These are phyloP conservation scores for Antedon bifida DNA, from an alignment of 35 echinoderm and acorn worm species.

Conservation along the genomic window DNA sequence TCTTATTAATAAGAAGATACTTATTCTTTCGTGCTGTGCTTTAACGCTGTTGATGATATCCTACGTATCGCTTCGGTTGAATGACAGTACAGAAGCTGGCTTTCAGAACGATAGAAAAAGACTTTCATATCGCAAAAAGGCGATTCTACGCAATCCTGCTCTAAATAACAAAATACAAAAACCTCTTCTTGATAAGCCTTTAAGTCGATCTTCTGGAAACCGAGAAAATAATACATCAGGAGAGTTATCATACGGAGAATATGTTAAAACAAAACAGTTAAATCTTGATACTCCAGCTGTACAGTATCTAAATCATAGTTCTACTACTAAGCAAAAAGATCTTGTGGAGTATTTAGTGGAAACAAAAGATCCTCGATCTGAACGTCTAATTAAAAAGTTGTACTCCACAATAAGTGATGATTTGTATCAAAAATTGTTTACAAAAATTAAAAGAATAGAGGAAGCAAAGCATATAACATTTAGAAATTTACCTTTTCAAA, in stretches of 20 bases:
- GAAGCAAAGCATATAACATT: not conserved
- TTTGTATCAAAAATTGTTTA: not conserved
- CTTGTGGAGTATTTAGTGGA: not conserved
- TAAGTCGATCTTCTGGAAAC: not conserved
- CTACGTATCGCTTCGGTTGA: not conserved
- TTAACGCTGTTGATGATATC: not conserved
- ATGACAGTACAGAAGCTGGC: not conserved
- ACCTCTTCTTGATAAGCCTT: not conserved
- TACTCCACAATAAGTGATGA: slow-evolving; percentile 4
- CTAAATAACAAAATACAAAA: not conserved
- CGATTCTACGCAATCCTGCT: not conserved
- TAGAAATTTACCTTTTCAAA: not conserved
- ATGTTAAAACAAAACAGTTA: not conserved
- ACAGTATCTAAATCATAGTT: not conserved
- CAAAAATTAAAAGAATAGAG: slow-evolving; percentile 8
- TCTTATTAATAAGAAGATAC: not conserved
- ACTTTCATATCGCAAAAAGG: not conserved
- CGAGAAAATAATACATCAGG: not conserved
- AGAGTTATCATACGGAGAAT: not conserved
- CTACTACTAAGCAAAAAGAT: not conserved
- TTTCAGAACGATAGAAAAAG: not conserved
- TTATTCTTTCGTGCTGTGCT: not conserved
- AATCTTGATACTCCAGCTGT: not conserved
- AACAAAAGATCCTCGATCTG: slow-evolving; percentile 6
- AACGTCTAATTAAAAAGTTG: slow-evolving; percentile 15